Evolutionary conservation across 1,140 invertebrate genomes (phyloP).

Genomic region (Heliothis subflexa): DNA sequence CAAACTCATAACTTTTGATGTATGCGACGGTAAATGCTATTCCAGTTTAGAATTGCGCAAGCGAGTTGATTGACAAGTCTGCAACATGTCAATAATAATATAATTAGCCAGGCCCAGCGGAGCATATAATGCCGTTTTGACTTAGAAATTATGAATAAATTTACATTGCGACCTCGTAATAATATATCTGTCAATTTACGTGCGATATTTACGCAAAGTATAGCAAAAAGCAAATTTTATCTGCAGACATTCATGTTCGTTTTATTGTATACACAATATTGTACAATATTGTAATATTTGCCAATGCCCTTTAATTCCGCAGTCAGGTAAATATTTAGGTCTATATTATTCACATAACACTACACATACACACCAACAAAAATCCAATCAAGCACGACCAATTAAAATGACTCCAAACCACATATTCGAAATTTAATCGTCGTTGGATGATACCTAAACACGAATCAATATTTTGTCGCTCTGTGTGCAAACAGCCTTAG

Average conservation of each 20-base stretch:
- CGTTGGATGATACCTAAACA: neutral
- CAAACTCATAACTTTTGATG: conserved; percentile 20
- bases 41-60: conserved; percentile 29
- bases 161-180: conserved; percentile 19
- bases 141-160: conserved; percentile 45
- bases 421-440: conserved; percentile 23
- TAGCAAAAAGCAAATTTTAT: conserved; percentile 33
- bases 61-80: conserved; percentile 34
- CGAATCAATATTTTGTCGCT: conserved; percentile 5
- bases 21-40: conserved; percentile 1
- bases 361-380: conserved; percentile 18
- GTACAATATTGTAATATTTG: neutral
- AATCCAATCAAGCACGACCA: conserved; percentile 6
- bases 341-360: neutral
- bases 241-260: neutral
- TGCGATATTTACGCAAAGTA: neutral
- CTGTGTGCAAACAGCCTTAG: conserved; percentile 24
- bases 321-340: conserved; percentile 8
- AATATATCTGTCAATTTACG: conserved; percentile 35
- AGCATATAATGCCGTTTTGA: conserved; percentile 35
- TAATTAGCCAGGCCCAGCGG: conserved; percentile 16
- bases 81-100: conserved; percentile 37
- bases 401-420: conserved; percentile 20
- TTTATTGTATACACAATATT: conserved; percentile 3
- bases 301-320: neutral